Evolutionary conservation across 2,888 invertebrate genomes (phyloP).

Genomic region (Drosophila emarginata): DNA sequence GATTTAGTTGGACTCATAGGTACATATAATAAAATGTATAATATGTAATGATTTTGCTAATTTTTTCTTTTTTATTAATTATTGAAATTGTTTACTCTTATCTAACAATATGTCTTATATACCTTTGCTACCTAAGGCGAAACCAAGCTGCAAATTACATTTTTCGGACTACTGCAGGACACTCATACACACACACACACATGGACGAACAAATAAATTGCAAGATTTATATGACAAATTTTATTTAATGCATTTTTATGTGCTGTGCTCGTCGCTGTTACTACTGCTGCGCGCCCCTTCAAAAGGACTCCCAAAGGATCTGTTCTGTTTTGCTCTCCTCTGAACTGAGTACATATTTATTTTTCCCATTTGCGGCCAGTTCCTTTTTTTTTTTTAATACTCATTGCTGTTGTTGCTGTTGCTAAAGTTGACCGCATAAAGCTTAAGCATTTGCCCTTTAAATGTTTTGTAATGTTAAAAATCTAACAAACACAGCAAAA

Average conservation of each 20-base stretch:
- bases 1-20: too few relatives aligned
- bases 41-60: too few relatives aligned
- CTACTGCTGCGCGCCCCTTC: conserved; percentile 10
- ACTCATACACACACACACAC: conserved; percentile 17
- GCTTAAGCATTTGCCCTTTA: conserved; percentile 75
- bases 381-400: conserved; percentile 39
- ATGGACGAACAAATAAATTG: conserved; percentile 70
- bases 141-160: conserved; percentile 65
- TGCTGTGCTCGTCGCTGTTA: conserved; percentile 38
- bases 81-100: neutral
- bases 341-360: conserved; percentile 64
- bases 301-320: conserved; percentile 36
- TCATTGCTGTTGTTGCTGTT: neutral
- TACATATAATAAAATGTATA: too few relatives aligned
- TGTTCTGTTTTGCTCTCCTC: conserved; percentile 33
- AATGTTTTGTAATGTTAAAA: conserved; percentile 64
- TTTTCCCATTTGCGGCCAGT: conserved; percentile 68
- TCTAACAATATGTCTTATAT: neutral
- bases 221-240: conserved; percentile 78
- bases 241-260: conserved; percentile 76
- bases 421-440: conserved; percentile 59
- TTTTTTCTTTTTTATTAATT: too few relatives aligned
- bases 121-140: conserved; percentile 45
- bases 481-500: conserved; percentile 48
- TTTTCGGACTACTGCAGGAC: conserved; percentile 58